A percentile compares a stretch with the other conserved stretches of the same genome.
These are phyloP conservation scores for Philypnodon macrostomus DNA, from an alignment of 2,797 vertebrate genomes.

Conservation along the genomic window DNA sequence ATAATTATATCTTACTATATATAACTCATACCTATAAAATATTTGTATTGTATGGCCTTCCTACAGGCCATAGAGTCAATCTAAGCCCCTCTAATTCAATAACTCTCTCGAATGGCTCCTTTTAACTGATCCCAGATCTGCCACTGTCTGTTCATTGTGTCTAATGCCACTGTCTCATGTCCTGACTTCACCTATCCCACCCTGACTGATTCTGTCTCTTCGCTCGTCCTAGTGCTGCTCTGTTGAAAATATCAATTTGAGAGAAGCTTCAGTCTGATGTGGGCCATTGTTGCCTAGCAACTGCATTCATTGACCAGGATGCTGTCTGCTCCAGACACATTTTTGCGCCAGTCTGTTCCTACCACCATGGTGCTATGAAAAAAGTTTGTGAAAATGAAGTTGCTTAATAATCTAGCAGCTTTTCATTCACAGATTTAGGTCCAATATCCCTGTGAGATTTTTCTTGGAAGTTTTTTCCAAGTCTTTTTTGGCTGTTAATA, in stretches of 20 bases:
- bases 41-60: constrained; percentile 19
- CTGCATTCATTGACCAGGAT: constrained; percentile 65
- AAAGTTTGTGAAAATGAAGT: constrained; percentile 36
- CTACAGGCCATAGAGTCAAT: constrained; percentile 5
- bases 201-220: constrained; percentile 17
- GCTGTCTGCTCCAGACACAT: constrained; percentile 21
- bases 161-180: constrained; percentile 29
- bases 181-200: constrained; percentile 22
- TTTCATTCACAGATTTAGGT: constrained; percentile 34
- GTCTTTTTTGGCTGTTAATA: constrained; percentile 10
- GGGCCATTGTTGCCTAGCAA: constrained; percentile 75
- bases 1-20: not conserved
- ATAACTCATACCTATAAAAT: constrained; percentile 5
- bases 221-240: constrained; percentile 31
- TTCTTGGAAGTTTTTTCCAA: constrained; percentile 13
- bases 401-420: constrained; percentile 31
- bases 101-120: constrained; percentile 13
- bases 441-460: constrained; percentile 8
- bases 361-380: constrained; percentile 14
- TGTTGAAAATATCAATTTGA: constrained; percentile 65
- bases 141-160: constrained; percentile 15
- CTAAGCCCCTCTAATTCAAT: constrained; percentile 8
- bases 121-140: constrained; percentile 24
- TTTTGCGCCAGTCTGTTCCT: constrained; percentile 20
- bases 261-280: constrained; percentile 58